Evolutionary conservation across 2,888 invertebrate species (phyloP).

Genomic region (Aleiodes leptofemur): DNA sequence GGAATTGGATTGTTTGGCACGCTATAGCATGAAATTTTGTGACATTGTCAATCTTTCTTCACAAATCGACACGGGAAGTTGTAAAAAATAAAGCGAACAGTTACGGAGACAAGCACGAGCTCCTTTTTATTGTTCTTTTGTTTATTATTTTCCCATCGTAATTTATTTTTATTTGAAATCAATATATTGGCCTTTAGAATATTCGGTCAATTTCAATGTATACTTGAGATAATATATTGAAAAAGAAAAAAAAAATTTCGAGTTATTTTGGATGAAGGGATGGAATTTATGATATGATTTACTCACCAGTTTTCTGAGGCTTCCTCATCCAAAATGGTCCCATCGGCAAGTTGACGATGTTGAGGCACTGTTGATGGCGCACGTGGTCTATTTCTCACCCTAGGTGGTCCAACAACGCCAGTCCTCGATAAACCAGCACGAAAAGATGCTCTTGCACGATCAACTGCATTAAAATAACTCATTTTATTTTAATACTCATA

Average conservation of each 20-base stretch:
- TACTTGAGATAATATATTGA: no score
- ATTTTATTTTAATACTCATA: neutral
- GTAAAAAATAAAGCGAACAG: neutral
- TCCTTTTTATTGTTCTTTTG: constrained; percentile 10
- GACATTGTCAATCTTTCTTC: neutral
- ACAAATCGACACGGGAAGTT: constrained; percentile 25
- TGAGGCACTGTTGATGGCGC: constrained; percentile 78
- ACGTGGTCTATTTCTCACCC: constrained; percentile 74
- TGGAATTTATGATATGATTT: neutral
- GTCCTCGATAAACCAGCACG: constrained; percentile 74
- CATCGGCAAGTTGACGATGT: constrained; percentile 81
- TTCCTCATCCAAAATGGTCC: constrained; percentile 80
- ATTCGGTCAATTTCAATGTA: no score
- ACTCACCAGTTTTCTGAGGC: constrained; percentile 74
- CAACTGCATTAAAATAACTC: constrained; percentile 66
- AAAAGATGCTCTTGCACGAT: constrained; percentile 82
- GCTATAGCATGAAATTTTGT: constrained; percentile 22
- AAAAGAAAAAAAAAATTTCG: neutral
- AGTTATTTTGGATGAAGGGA: constrained; percentile 6
- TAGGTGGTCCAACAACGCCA: constrained; percentile 72
- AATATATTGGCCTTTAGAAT: constrained; percentile 11
- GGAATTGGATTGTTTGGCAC: constrained; percentile 12
- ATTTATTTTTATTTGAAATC: constrained; percentile 17
- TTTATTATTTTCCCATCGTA: neutral
- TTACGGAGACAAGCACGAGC: constrained; percentile 25